Evolutionary conservation across 2,113 vertebrate species (phyloP).

Genomic region (Lathamus discolor): DNA sequence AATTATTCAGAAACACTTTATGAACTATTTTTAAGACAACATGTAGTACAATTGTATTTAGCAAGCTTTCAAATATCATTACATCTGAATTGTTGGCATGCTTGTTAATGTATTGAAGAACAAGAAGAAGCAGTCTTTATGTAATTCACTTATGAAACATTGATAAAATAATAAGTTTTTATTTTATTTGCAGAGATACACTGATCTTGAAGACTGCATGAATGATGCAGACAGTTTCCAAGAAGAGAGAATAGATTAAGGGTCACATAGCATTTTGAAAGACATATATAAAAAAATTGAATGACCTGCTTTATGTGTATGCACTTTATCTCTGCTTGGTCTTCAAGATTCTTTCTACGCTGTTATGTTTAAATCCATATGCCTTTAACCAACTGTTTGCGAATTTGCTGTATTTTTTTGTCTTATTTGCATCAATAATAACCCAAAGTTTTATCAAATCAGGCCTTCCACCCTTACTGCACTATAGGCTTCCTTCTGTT

Average conservation of each 20-base stretch:
- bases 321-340: conserved; percentile 6
- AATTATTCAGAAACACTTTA: background rate
- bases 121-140: background rate
- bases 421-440: background rate
- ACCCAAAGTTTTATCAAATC: background rate
- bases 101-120: background rate
- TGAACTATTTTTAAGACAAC: background rate
- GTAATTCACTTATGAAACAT: background rate
- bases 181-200: conserved; percentile 76
- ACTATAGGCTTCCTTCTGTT: background rate
- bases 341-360: background rate
- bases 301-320: background rate
- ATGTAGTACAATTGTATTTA: background rate
- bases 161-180: background rate
- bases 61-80: background rate
- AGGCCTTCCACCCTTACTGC: background rate
- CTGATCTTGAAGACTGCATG: conserved; percentile 73
- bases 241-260: conserved; percentile 81
- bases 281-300: conserved; percentile 29
- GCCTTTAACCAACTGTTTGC: background rate
- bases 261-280: conserved; percentile 8
- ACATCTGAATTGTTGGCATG: background rate
- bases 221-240: conserved; percentile 81
- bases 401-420: background rate
- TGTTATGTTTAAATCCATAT: background rate